Percentiles rank a stretch among this genome's conserved stretches.
These are phyloP conservation scores for Proisotoma minuta DNA, from an alignment of 2,888 invertebrate genomes.

Conservation along the genomic window DNA sequence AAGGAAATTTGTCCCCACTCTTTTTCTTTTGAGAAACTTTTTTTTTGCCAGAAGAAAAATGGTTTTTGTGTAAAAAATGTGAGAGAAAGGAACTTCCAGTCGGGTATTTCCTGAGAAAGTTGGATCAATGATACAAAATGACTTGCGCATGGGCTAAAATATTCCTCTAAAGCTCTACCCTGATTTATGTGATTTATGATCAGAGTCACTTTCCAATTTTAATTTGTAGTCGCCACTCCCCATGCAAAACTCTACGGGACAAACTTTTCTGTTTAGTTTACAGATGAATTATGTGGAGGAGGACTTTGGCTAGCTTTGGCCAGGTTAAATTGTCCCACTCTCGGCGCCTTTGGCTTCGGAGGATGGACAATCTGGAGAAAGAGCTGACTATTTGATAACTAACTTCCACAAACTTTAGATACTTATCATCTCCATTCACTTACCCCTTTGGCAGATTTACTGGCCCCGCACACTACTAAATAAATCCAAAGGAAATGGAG, in stretches of 20 bases:
- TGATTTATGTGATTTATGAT: conserved; percentile 5
- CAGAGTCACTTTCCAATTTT: too few species aligned
- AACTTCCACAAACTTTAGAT: conserved; percentile 11
- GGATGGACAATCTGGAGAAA: conserved; percentile 4
- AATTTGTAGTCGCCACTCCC: too few species aligned
- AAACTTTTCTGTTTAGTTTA: too few species aligned
- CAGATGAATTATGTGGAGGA: too few species aligned
- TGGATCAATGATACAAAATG: neutral
- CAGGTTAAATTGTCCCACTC: too few species aligned
- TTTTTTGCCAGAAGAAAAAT: neutral
- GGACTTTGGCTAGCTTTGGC: too few species aligned
- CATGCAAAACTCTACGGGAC: too few species aligned
- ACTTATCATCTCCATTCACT: conserved; percentile 11
- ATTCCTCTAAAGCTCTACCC: neutral
- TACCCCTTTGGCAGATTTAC: conserved; percentile 6
- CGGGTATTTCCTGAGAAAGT: neutral
- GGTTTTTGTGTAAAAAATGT: neutral
- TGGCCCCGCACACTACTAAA: neutral
- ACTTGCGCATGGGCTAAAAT: neutral
- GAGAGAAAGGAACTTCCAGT: neutral
- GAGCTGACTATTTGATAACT: conserved; percentile 4
- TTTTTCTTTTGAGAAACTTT: too few species aligned
- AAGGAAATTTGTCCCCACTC: too few species aligned
- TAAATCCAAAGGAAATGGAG: neutral
- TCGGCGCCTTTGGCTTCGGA: neutral